Evolutionary conservation across 2,797 vertebrate species (phyloP).

Genomic region (Mareca strepera): DNA sequence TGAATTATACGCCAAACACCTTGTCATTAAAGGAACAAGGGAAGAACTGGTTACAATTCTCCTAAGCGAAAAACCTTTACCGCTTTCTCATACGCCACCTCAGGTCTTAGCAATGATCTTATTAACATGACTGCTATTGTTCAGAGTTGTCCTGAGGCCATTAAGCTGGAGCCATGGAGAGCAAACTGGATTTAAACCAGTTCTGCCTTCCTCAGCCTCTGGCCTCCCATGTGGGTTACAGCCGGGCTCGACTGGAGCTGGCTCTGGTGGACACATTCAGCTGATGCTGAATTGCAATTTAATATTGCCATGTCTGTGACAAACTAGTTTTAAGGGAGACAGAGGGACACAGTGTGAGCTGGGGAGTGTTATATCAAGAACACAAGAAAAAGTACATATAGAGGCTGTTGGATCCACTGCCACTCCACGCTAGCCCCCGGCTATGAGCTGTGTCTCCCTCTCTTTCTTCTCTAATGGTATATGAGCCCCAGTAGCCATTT

Average conservation of each 20-base stretch:
- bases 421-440: neutral
- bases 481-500: neutral
- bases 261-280: neutral
- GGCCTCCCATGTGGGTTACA: neutral
- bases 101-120: neutral
- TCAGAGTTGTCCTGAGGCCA: neutral
- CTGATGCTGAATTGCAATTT: neutral
- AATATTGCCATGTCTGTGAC: neutral
- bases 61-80: neutral
- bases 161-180: neutral
- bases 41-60: neutral
- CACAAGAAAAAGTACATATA: neutral
- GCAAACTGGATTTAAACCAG: conserved; percentile 4
- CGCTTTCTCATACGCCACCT: neutral
- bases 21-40: neutral
- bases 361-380: neutral
- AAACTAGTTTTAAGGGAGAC: neutral
- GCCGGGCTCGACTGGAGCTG: neutral
- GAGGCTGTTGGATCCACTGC: neutral
- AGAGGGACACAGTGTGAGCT: neutral
- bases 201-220: neutral
- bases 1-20: neutral
- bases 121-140: neutral
- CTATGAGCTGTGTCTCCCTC: neutral
- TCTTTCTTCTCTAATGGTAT: neutral